Base-by-base conservation (phyloP, 2,113 vertebrate genomes). In the Beaufortia kweichowensis region DNA sequence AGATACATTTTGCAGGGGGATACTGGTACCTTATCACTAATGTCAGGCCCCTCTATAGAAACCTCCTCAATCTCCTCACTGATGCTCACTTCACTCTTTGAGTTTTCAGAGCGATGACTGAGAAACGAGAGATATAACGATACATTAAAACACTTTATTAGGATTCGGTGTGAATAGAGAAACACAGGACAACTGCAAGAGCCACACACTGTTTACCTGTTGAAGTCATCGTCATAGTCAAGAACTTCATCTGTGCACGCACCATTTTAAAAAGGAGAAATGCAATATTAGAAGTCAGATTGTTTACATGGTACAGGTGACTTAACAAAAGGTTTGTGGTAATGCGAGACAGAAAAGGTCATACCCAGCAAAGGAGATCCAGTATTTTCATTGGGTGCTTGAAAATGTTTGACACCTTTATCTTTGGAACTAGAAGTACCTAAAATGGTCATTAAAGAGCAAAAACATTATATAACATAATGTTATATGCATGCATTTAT, bases 61-160 rank as follows among this genome's bases (percentile, higher is more conserved):
- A 94, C 87, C 35, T 96, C 95, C 26, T 98, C 95, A 23, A 98
- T 95, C 86, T 99, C 95, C 85, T 98, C 96, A 0, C 94, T 94
- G 39, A 97, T 93, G 64, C 96, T 98, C 33, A 94, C 78, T 83
- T 96, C 95, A 5, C 95, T 95, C 87, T 79, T 89, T 0, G 89
- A 91, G 43, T 93, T 92, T 60, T 96, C 95, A 8, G 96, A 96
- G 14, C 92, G 92, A 74, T 96, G 95, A 72, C 95, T 96, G 50
- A 39, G 61, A 28, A 50, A 72, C 0, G 1, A 15, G 3, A 55
- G 7, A 41, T 12, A 46, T 4, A 48, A 57, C 8, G 14, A 46
- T 6, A 61, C 12, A 35, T n/a, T 19, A 17, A 24, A 28, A 4
- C 15, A 39, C 33, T 12, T 11, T 26, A 64, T 19, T 35, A 28